A percentile compares a stretch with the other conserved stretches of the same genome.
phyloP scores from a whole-genome alignment of 2,797 vertebrate species.

The Neosilurus mollespiculum region DNA sequence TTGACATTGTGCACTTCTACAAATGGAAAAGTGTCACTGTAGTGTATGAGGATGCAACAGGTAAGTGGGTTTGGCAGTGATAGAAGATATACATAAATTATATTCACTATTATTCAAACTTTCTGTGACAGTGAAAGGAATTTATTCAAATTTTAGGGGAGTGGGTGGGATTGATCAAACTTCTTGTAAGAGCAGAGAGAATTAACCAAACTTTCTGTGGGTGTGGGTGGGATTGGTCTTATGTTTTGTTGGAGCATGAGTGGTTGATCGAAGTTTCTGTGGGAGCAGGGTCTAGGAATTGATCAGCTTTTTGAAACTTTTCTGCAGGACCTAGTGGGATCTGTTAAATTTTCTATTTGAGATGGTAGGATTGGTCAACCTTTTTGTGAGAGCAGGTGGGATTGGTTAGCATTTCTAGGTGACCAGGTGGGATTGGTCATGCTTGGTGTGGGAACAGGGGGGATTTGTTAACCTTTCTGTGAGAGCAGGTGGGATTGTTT shows the following conservation, averaged over 20 bases:
- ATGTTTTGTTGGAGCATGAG: background rate
- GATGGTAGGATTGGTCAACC: background rate
- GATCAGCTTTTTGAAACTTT: too few relatives aligned
- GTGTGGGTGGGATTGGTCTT: background rate
- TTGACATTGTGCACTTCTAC: slow-evolving; percentile 93
- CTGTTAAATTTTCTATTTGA: background rate
- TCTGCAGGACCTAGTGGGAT: background rate
- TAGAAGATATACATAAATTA: background rate
- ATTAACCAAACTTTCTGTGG: background rate
- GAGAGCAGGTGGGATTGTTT: background rate
- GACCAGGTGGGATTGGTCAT: background rate
- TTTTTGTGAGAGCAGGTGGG: background rate
- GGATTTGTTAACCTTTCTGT: background rate
- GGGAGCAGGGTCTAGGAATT: background rate
- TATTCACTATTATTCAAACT: background rate
- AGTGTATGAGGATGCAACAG: slow-evolving; percentile 96
- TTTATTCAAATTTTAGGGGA: background rate
- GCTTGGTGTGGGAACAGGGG: too few relatives aligned
- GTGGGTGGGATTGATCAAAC: background rate
- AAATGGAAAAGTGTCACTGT: slow-evolving; percentile 95
- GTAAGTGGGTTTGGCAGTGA: slow-evolving; percentile 66
- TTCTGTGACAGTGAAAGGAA: background rate
- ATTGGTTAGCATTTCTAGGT: background rate
- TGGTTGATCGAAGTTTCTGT: background rate
- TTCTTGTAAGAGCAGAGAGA: background rate